Evolutionary conservation across 2,797 vertebrate genomes (phyloP).

Genomic region (Gobionotothen gibberifrons): DNA sequence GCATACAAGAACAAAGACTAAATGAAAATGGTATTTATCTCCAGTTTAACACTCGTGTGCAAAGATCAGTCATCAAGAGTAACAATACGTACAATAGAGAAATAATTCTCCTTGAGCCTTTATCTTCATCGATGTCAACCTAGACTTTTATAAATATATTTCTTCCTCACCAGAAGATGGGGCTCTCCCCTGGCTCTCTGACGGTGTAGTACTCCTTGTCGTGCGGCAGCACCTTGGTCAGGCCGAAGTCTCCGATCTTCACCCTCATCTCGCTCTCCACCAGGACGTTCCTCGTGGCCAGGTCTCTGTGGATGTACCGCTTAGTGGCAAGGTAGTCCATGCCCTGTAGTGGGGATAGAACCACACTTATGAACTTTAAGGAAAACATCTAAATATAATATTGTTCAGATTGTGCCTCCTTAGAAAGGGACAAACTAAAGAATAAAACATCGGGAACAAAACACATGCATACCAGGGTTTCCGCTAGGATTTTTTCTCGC

Average conservation of each 20-base stretch:
- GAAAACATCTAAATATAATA: neutral
- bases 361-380: neutral
- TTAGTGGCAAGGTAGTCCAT: constrained; percentile 96
- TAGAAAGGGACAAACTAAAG: too few relatives aligned
- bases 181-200: constrained; percentile 96
- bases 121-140: neutral
- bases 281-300: constrained; percentile 96
- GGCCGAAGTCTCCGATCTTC: constrained; percentile 98
- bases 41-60: neutral
- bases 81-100: neutral
- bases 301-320: constrained; percentile 96
- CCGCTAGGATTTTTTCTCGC: too few relatives aligned
- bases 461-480: too few relatives aligned
- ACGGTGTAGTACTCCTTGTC: constrained; percentile 99
- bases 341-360: constrained; percentile 75
- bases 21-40: neutral
- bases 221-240: constrained; percentile 97
- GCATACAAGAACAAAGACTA: neutral
- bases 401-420: neutral
- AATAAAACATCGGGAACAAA: too few relatives aligned
- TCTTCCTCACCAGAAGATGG: constrained; percentile 95
- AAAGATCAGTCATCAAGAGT: constrained; percentile 4
- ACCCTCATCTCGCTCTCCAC: constrained; percentile 98
- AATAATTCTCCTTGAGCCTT: neutral
- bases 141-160: neutral